A percentile compares a stretch with the other conserved stretches of the same genome.
phyloP scores from a whole-genome alignment of 2,113 vertebrate genomes.

The Dascyllus trimaculatus region DNA sequence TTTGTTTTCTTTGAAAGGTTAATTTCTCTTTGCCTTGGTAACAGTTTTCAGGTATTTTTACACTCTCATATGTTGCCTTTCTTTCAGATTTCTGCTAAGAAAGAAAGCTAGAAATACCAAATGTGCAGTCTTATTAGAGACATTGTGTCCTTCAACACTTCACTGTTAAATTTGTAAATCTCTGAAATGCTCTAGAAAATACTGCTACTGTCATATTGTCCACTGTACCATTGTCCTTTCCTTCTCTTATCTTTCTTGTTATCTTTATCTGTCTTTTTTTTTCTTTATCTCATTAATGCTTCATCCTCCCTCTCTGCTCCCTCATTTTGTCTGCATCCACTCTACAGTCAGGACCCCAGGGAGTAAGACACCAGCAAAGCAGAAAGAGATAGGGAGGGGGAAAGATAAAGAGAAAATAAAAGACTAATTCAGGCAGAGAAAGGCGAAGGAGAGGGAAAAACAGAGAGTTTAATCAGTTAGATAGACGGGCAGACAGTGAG shows the following conservation, averaged over 20 bases:
- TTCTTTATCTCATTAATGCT: constrained; percentile 34
- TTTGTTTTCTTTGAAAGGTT: constrained; percentile 39
- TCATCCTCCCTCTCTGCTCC: constrained; percentile 18
- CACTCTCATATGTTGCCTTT: too few species aligned
- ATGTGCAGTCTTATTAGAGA: neutral
- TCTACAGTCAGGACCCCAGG: constrained; percentile 26
- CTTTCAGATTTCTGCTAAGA: too few species aligned
- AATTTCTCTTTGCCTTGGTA: constrained; percentile 30
- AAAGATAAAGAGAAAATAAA: neutral
- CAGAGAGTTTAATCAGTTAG: constrained; percentile 24
- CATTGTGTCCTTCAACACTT: neutral
- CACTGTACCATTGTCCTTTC: neutral
- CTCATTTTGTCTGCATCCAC: constrained; percentile 20
- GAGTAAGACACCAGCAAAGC: constrained; percentile 20
- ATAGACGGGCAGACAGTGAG: constrained; percentile 11
- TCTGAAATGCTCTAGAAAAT: neutral
- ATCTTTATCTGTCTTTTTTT: constrained; percentile 13
- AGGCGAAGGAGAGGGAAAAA: constrained; percentile 5
- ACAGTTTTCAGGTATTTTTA: neutral
- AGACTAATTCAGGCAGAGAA: neutral
- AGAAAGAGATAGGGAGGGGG: constrained; percentile 2
- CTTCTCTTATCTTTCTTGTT: neutral
- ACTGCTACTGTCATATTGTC: too few species aligned
- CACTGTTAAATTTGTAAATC: neutral
- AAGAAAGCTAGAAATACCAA: neutral